Base-by-base conservation (phyloP, 2,797 vertebrate genomes). In the Cirrhinus mrigala region DNA sequence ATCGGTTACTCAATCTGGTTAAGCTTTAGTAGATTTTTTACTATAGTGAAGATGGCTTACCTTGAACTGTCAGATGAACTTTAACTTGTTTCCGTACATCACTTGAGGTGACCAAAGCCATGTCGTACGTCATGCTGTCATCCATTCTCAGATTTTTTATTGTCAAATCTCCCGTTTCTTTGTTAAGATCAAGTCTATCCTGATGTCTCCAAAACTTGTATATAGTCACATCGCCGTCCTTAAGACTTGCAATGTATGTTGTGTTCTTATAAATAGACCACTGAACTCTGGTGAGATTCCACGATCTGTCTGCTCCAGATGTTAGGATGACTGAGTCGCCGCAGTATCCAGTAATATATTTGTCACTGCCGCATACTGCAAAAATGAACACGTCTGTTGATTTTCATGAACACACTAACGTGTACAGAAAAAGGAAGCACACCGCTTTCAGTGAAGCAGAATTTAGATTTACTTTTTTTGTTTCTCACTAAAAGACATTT, bases 181-280 rank as follows among this genome's bases (percentile, higher is more conserved):
- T 4, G 79, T 92, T 20, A 0, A 94, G 87, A 0, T 0, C 0
- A 14, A 95, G 91, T 70, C 93, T 85, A 0, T 37, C 78, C 24
- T 0, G 0, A 3, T 89, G 90, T 2, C 1, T 82, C 14, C 0
- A 0, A 2, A 90, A 0, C 1, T 10, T 33, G 0, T 86, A 0
- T 0, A 44, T n/a, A 0, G 5, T 0, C 16, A 85, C 5, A 0
- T 0, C 0, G 0, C 0, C 0, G 0, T 0, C 0, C 0, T 0
- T 5, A 8, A 29, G 85, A 0, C 83, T 90, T 5, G 91, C 93
- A 0, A 95, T 93, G 76, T 2, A 91, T 0, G 93, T 94, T 27
- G 0, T 71, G 89, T 94, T 94, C 0, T 1, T 0, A 0, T 87
- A 91, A 60, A 91, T 85, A 1, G 87, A 91, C 94, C 94, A 94